phyloP scores from a whole-genome alignment of 1,140 invertebrate genomes.

The Hesperophylax magnus region DNA sequence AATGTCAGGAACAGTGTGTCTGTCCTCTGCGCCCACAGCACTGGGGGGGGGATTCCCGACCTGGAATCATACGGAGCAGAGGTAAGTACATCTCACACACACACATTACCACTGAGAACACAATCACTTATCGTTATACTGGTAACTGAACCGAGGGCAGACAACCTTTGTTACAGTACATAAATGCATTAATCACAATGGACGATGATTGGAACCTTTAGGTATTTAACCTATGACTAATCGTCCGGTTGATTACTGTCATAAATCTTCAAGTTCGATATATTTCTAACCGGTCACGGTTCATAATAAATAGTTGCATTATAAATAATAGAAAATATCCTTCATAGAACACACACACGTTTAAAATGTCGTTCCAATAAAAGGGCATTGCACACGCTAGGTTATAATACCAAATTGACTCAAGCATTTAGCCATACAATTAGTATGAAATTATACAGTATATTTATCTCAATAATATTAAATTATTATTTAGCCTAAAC shows the following conservation, averaged over 20 bases:
- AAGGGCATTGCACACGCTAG: neutral
- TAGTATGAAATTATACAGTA: too few species aligned
- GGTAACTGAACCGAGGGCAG: neutral
- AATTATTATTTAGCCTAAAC: neutral
- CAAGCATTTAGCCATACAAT: too few species aligned
- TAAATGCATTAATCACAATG: neutral
- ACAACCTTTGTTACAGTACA: neutral
- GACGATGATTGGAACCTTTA: neutral
- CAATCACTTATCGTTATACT: too few species aligned
- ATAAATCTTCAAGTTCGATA: too few species aligned
- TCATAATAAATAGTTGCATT: too few species aligned
- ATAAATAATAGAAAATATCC: too few species aligned
- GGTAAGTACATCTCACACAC: too few species aligned
- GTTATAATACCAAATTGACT: neutral
- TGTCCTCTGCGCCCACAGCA: constrained; percentile 93
- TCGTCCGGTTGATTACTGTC: too few species aligned
- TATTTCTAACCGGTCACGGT: too few species aligned
- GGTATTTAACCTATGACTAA: neutral
- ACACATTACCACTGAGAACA: neutral
- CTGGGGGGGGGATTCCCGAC: constrained; percentile 79
- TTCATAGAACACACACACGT: too few species aligned
- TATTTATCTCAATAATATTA: neutral
- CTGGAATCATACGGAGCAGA: neutral
- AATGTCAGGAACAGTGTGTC: constrained; percentile 88
- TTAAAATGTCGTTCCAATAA: neutral